These are phyloP conservation scores for Coleophora flavipennella DNA, from an alignment of 2,888 invertebrate species.

Conservation along the genomic window DNA sequence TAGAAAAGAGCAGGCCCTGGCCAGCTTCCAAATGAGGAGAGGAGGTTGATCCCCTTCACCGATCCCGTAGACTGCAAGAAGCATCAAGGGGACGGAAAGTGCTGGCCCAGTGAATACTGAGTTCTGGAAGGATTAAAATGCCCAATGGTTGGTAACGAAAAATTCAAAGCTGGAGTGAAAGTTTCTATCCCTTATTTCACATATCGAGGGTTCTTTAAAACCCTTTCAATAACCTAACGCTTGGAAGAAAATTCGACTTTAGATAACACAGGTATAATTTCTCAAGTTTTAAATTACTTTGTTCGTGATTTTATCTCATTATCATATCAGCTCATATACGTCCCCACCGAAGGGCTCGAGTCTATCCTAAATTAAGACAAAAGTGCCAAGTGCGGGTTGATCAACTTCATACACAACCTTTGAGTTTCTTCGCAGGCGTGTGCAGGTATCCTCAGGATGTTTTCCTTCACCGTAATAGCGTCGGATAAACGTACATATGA, in stretches of 20 bases:
- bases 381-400: too few species aligned
- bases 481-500: too few species aligned
- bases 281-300: neutral
- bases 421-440: too few species aligned
- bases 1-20: constrained; percentile 87
- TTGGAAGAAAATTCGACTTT: neutral
- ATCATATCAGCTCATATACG: too few species aligned
- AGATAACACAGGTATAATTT: neutral
- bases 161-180: neutral
- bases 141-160: neutral
- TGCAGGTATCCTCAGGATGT: too few species aligned
- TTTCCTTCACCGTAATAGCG: too few species aligned
- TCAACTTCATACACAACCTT: too few species aligned
- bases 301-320: neutral
- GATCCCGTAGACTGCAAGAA: constrained; percentile 89
- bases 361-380: too few species aligned
- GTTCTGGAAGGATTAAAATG: constrained; percentile 73
- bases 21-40: constrained; percentile 81
- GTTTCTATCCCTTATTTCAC: neutral
- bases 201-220: neutral
- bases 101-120: constrained; percentile 93
- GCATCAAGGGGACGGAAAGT: constrained; percentile 87
- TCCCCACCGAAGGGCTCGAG: too few species aligned
- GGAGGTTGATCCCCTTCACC: constrained; percentile 82
- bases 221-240: neutral